Percentiles rank a stretch among this genome's conserved stretches.
Evolutionary conservation across 2,797 vertebrate species (phyloP).

Genomic region (Chelidonichthys spinosus): DNA sequence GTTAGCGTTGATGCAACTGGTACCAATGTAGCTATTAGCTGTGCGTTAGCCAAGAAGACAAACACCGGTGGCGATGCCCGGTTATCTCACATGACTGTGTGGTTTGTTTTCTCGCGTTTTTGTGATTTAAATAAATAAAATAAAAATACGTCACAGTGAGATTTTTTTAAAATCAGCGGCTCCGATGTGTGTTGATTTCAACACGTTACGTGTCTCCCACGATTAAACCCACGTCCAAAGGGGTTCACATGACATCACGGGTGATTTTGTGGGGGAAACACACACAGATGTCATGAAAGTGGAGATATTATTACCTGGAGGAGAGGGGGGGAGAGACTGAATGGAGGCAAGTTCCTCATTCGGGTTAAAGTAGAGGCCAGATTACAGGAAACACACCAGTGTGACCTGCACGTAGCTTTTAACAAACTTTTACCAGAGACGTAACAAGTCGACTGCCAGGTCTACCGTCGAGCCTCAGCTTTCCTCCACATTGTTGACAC

Average conservation of each 20-base stretch:
- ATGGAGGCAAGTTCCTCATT: constrained; percentile 47
- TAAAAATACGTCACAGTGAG: too few species aligned
- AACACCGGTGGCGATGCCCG: not conserved
- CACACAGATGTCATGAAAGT: constrained; percentile 58
- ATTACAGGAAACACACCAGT: constrained; percentile 51
- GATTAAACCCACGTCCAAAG: constrained; percentile 14
- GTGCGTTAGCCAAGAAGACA: constrained; percentile 12
- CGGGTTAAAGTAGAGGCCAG: constrained; percentile 21
- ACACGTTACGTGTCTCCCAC: not conserved
- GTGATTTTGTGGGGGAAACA: constrained; percentile 40
- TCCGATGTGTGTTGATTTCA: not conserved
- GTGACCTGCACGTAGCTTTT: constrained; percentile 13
- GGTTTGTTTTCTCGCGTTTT: too few species aligned
- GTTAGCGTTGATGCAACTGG: constrained; percentile 32
- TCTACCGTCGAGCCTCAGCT: not conserved
- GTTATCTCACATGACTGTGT: not conserved
- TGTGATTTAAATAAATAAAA: too few species aligned
- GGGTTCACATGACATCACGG: constrained; percentile 39
- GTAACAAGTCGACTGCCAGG: too few species aligned
- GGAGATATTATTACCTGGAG: constrained; percentile 23
- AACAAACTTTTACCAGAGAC: not conserved
- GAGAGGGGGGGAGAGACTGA: constrained; percentile 16
- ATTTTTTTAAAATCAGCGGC: not conserved
- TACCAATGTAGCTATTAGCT: constrained; percentile 17
- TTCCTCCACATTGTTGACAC: constrained; percentile 29